Evolutionary conservation across 2,113 vertebrate genomes (phyloP).

Genomic region (Calidris pugnax): DNA sequence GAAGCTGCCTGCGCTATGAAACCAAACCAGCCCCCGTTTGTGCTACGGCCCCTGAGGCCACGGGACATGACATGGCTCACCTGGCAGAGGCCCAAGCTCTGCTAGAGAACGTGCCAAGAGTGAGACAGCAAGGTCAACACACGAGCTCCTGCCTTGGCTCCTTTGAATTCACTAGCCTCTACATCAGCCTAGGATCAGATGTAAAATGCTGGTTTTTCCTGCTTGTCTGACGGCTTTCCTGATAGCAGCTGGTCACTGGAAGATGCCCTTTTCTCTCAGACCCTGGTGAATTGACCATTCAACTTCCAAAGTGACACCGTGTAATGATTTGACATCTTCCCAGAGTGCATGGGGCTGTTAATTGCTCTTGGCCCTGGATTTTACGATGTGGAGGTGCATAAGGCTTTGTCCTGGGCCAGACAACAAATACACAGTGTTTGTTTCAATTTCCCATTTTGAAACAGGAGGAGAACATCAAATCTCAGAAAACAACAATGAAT

Average conservation of each 20-base stretch:
- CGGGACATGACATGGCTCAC: background rate
- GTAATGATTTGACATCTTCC: background rate
- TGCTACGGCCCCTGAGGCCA: background rate
- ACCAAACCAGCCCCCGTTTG: background rate
- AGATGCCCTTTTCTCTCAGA: background rate
- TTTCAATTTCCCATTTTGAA: background rate
- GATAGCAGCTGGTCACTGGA: background rate
- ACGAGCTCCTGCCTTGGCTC: background rate
- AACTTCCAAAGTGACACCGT: background rate
- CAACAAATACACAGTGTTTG: background rate
- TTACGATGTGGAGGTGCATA: background rate
- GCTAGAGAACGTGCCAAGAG: background rate
- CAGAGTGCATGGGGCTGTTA: no score
- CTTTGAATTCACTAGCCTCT: background rate
- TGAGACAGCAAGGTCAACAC: background rate
- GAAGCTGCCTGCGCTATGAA: background rate
- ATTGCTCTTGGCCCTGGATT: background rate
- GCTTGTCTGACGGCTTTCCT: background rate
- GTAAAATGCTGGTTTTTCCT: background rate
- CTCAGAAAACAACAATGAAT: no score
- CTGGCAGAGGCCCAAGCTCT: background rate
- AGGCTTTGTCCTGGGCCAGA: background rate
- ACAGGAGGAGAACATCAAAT: background rate
- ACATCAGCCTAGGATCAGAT: background rate
- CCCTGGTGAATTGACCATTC: background rate